Base-by-base conservation (phyloP, 2,113 vertebrate genomes). In the Porphyrio hochstetteri region DNA sequence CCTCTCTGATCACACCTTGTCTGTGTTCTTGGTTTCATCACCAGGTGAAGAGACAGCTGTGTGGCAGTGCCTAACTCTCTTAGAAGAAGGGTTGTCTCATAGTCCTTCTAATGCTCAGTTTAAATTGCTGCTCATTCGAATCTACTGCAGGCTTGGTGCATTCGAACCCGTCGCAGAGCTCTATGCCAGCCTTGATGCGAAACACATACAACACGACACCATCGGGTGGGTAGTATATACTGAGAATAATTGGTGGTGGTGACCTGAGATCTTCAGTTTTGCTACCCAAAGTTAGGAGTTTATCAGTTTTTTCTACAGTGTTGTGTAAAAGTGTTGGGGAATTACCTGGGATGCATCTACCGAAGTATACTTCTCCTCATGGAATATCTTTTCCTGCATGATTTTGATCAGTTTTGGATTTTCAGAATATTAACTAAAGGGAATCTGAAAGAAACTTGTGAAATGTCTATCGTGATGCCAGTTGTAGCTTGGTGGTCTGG, bases 151-250 rank as follows among this genome's bases (percentile, higher is more conserved):
- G 78, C 97, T 99, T 63, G 99, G 99, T 80, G 99, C 99, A 11
- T 99, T 99, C 48, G 99, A 99, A 95, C 99, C 99, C 0, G 99
- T 99, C 13, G 98, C 99, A 86, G 99, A 99, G 96, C 99, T 99
- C 12, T 99, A 99, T 92, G 98, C 99, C 96, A 99, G 99, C 97
- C 98, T 99, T 11, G 99, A 99, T 29, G 99, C 99, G 74, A 99
- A 99, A 88, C 99, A 99, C 44, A 98, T 99, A 44, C 99, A 99
- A 97, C 99, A 99, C 20, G 99, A 99, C 97, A 99, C 99, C 95
- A 99, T 99, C 93, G 99, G 99, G 99, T 99, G 96, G 98, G 98
- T 98, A 92, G 95, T 97, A 97, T 95, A 96, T 92, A 98, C 98
- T 97, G 97, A 97, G 97, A 98, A 93, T 97, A 95, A 87, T 92